Evolutionary conservation across 2,113 vertebrate species (phyloP).

Genomic region (Laterallus jamaicensis): DNA sequence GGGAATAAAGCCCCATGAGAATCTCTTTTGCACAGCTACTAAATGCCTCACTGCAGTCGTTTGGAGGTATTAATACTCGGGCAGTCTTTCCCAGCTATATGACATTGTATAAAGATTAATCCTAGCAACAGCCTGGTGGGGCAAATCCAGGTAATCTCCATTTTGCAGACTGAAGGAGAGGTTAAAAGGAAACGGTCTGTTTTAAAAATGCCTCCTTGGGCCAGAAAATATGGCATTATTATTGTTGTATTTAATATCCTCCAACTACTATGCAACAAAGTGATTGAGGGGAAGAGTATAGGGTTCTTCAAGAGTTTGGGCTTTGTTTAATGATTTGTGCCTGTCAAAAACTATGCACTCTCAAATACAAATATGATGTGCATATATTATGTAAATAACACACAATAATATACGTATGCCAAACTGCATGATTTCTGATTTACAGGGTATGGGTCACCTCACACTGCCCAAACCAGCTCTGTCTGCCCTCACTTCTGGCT

Average conservation of each 20-base stretch:
- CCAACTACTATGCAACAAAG: neutral
- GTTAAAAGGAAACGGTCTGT: neutral
- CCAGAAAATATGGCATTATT: neutral
- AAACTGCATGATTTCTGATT: neutral
- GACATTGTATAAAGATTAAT: neutral
- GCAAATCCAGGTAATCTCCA: constrained; percentile 37
- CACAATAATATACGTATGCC: neutral
- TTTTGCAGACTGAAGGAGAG: neutral
- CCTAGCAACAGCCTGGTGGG: neutral
- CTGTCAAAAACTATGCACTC: neutral
- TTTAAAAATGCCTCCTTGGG: neutral
- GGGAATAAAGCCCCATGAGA: neutral
- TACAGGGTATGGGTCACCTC: neutral
- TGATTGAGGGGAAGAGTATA: neutral
- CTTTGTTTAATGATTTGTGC: neutral
- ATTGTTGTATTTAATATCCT: neutral
- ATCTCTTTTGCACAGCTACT: neutral
- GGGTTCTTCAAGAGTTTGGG: neutral
- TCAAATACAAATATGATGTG: neutral
- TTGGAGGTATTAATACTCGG: neutral
- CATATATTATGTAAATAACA: neutral
- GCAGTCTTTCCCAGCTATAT: neutral
- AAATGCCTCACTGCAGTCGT: neutral
- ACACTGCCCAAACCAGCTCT: neutral
- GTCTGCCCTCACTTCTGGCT: neutral